phyloP scores from a whole-genome alignment of 1,140 invertebrate genomes.

The Magallana ariakensis region DNA sequence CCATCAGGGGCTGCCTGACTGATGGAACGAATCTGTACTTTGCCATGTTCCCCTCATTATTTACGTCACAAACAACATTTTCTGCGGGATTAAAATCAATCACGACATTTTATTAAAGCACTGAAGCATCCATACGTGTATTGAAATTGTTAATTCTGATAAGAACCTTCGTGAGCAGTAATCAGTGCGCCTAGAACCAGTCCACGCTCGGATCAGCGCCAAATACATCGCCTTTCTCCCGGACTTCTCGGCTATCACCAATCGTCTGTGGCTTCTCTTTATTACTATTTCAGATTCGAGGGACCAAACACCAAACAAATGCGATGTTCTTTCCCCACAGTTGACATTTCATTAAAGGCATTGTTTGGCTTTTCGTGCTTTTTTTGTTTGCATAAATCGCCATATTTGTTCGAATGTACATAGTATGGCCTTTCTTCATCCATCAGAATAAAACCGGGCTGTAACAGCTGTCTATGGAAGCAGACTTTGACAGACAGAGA shows the following conservation, averaged over 20 bases:
- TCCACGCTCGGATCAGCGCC: neutral
- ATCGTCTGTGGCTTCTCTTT: neutral
- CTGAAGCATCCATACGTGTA: conserved; percentile 23
- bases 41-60: conserved; percentile 54
- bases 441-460: neutral
- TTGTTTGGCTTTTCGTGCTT: neutral
- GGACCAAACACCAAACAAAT: too few species aligned
- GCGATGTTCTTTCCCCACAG: neutral
- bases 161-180: conserved; percentile 1
- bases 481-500: too few species aligned
- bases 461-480: neutral
- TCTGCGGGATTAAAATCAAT: conserved; percentile 21
- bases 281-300: neutral
- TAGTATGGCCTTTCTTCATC: conserved; percentile 28
- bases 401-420: conserved; percentile 8
- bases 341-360: conserved; percentile 15
- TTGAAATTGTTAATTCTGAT: conserved; percentile 33
- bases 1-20: conserved; percentile 53
- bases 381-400: conserved; percentile 4
- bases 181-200: neutral
- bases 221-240: neutral
- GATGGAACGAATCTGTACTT: conserved; percentile 49
- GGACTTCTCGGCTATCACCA: neutral
- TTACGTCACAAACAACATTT: conserved; percentile 45
- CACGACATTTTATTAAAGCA: conserved; percentile 21